These are phyloP conservation scores for Calcarius lapponicus DNA, from an alignment of 2,797 vertebrate genomes.

Conservation along the genomic window DNA sequence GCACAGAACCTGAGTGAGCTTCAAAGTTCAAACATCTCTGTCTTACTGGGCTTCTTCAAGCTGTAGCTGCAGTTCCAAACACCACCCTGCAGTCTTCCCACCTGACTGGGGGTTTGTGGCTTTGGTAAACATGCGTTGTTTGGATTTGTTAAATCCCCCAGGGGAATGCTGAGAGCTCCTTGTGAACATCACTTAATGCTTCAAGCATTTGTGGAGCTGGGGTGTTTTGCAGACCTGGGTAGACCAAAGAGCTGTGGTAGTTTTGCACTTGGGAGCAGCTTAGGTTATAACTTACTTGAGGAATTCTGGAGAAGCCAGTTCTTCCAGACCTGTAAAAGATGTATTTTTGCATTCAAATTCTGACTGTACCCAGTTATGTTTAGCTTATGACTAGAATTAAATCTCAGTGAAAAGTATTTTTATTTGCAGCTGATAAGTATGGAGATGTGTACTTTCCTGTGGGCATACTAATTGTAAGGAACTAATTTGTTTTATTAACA, in stretches of 20 bases:
- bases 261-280: not conserved
- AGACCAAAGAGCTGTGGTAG: not conserved
- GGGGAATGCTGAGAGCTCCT: not conserved
- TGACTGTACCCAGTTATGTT: not conserved
- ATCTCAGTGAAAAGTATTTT: not conserved
- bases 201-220: not conserved
- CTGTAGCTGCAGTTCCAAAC: not conserved
- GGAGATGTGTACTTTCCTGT: not conserved
- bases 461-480: not conserved
- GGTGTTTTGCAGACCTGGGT: accelerated
- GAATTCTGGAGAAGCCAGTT: conserved; percentile 8
- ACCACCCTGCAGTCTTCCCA: not conserved
- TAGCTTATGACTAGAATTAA: not conserved
- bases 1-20: not conserved
- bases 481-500: not conserved
- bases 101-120: not conserved
- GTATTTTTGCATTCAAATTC: not conserved
- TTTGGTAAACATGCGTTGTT: not conserved
- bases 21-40: not conserved
- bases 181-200: not conserved
- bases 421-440: not conserved
- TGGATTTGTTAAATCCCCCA: not conserved
- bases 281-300: not conserved
- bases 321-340: not conserved
- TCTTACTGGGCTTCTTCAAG: not conserved